Percentiles rank a stretch among this genome's conserved stretches.
Conservation (phyloP, 2,888 invertebrate species). For the Microplitis manilae region DNA sequence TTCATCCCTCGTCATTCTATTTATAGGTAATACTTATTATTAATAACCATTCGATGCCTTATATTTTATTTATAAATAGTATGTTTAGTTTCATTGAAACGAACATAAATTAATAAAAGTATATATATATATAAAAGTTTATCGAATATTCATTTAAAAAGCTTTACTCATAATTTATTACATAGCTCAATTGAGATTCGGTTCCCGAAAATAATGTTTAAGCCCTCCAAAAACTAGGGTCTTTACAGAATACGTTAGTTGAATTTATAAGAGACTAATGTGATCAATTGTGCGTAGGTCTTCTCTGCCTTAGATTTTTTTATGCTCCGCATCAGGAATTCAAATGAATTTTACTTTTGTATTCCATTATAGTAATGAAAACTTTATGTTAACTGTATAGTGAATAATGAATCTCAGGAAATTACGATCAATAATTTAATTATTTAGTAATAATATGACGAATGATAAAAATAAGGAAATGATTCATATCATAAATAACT, state of each 20-base stretch:
- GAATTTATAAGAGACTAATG: constrained; percentile 31
- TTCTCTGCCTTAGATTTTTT: constrained; percentile 1
- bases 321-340: neutral
- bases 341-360: neutral
- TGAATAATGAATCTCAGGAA: neutral
- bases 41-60: too few species aligned
- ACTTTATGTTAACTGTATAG: neutral
- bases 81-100: too few species aligned
- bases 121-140: neutral
- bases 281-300: constrained; percentile 29
- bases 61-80: too few species aligned
- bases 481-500: too few species aligned
- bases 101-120: neutral
- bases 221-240: constrained; percentile 13
- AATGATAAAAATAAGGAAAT: too few species aligned
- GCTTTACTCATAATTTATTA: neutral
- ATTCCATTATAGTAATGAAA: neutral
- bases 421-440: neutral
- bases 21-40: too few species aligned
- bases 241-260: constrained; percentile 11
- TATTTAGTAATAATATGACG: too few species aligned
- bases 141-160: neutral
- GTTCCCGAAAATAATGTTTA: constrained; percentile 18
- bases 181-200: constrained; percentile 27
- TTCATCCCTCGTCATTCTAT: too few species aligned